Conservation (phyloP, 2,888 invertebrate genomes). For the Malacosoma neustria region DNA sequence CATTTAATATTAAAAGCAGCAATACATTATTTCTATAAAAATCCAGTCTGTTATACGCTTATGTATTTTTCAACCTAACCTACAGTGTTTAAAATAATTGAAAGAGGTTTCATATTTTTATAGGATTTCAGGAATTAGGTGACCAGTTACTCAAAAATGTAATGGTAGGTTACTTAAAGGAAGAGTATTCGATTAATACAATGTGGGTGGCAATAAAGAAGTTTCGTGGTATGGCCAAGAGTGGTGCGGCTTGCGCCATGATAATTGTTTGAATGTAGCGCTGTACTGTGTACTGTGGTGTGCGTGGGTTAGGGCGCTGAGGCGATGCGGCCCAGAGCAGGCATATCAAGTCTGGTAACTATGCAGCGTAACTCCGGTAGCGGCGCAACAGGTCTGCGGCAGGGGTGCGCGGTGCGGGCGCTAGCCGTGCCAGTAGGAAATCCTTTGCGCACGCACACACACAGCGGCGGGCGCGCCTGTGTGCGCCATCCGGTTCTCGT, state of each 20-base stretch:
- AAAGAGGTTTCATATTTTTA: too few relatives aligned
- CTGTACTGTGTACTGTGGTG: conserved; percentile 34
- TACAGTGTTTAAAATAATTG: too few relatives aligned
- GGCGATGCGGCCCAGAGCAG: conserved; percentile 38
- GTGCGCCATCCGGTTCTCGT: conserved; percentile 68
- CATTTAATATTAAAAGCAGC: too few relatives aligned
- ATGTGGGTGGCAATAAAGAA: conserved; percentile 56
- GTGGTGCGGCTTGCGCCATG: conserved; percentile 53
- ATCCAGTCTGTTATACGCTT: too few relatives aligned
- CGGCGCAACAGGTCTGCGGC: conserved; percentile 72
- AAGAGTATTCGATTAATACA: too few relatives aligned
- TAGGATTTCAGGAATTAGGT: too few relatives aligned
- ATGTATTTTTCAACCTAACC: too few relatives aligned
- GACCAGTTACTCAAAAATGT: too few relatives aligned
- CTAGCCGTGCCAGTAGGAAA: conserved; percentile 63
- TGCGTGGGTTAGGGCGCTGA: conserved; percentile 23
- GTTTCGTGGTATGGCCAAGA: conserved; percentile 64
- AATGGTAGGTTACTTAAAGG: too few relatives aligned
- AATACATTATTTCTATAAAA: too few relatives aligned
- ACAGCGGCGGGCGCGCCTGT: conserved; percentile 29
- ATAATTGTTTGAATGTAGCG: conserved; percentile 55
- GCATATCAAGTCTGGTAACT: conserved; percentile 72
- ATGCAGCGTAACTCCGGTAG: conserved; percentile 76
- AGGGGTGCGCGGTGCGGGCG: conserved; percentile 39
- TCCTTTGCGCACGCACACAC: conserved; percentile 63